Conservation (phyloP, 2,797 vertebrate genomes). For the Remorina albescens region DNA sequence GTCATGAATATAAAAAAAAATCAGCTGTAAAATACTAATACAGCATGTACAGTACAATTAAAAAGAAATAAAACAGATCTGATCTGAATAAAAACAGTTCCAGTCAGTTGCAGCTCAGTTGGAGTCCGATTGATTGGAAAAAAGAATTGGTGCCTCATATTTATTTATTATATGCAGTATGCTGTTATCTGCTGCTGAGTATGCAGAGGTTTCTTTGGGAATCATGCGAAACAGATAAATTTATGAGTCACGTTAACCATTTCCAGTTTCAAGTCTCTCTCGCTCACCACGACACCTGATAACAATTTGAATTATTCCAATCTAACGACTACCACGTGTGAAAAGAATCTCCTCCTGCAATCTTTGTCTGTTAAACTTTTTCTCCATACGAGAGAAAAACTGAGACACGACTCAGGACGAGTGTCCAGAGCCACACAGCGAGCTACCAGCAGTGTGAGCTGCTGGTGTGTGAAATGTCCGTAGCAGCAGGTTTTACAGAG, state of each 20-base stretch:
- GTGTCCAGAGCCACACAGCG: background rate
- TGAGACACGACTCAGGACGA: background rate
- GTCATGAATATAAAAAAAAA: conserved; percentile 36
- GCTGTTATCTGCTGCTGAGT: conserved; percentile 16
- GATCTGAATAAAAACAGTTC: too few species aligned
- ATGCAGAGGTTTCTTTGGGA: conserved; percentile 29
- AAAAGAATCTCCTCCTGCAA: conserved; percentile 14
- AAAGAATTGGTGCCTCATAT: background rate
- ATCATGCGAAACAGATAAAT: conserved; percentile 43
- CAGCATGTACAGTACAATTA: conserved; percentile 30
- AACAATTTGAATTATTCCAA: conserved; percentile 43
- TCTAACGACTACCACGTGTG: conserved; percentile 25
- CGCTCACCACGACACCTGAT: conserved; percentile 47
- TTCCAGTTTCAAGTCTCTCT: conserved; percentile 34
- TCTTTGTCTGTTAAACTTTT: background rate
- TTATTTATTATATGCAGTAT: background rate
- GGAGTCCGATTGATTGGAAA: background rate
- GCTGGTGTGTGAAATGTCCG: conserved; percentile 1
- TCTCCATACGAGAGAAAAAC: background rate
- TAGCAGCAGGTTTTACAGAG: background rate
- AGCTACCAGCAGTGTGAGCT: background rate
- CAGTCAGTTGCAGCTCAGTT: too few species aligned
- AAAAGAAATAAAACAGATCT: background rate
- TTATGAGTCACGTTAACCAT: conserved; percentile 44
- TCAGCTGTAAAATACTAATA: conserved; percentile 31